These are phyloP conservation scores for Bombyx mandarina DNA, from an alignment of 1,140 invertebrate species.

Conservation along the genomic window DNA sequence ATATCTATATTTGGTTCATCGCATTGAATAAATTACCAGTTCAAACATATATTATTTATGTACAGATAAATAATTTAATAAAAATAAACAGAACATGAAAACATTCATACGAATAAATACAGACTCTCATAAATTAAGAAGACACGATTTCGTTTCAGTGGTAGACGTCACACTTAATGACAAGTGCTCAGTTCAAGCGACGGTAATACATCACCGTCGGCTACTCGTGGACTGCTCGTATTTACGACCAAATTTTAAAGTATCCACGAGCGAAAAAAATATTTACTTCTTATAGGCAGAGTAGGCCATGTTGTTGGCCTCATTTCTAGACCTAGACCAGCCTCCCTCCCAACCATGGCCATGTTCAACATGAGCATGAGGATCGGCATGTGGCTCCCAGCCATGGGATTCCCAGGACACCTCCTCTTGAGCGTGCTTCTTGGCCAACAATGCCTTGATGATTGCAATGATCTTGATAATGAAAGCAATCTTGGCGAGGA, in stretches of 20 bases:
- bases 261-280: no score
- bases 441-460: conserved; percentile 73
- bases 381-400: conserved; percentile 73
- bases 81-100: no score
- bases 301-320: conserved; percentile 75
- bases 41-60: no score
- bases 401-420: conserved; percentile 74
- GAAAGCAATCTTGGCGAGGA: conserved; percentile 58
- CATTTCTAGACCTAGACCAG: conserved; percentile 71
- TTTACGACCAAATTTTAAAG: background rate
- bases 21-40: no score
- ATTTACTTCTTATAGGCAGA: conserved; percentile 69
- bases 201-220: no score
- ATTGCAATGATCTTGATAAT: conserved; percentile 50
- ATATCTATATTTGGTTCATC: no score
- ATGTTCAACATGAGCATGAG: conserved; percentile 48
- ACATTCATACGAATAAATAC: no score
- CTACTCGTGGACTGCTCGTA: background rate
- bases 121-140: no score
- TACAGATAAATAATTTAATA: no score
- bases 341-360: conserved; percentile 68
- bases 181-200: no score
- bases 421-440: conserved; percentile 76
- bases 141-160: no score
- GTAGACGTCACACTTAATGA: no score